Evolutionary conservation across 2,113 vertebrate species (phyloP).

Genomic region (Muntiacus reevesi): DNA sequence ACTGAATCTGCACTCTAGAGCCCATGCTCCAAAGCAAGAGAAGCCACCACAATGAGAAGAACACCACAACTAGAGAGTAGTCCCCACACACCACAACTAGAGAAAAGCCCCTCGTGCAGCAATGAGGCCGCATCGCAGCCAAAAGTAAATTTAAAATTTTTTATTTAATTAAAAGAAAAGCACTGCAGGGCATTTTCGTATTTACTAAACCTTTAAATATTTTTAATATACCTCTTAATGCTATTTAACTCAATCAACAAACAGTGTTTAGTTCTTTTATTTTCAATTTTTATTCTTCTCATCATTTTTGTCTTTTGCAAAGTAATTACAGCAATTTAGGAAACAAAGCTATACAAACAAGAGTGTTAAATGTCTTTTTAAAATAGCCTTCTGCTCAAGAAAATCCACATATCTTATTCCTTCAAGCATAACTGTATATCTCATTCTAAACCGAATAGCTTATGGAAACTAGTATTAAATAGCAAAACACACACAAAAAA

Average conservation of each 20-base stretch:
- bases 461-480: constrained; percentile 61
- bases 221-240: background rate
- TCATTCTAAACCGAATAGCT: background rate
- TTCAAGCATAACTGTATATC: background rate
- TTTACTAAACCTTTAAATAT: background rate
- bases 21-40: background rate
- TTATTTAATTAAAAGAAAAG: background rate
- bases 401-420: background rate
- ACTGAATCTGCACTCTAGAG: background rate
- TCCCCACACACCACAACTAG: background rate
- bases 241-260: background rate
- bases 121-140: fast-evolving
- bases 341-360: background rate
- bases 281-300: constrained; percentile 21
- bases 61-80: background rate
- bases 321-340: constrained; percentile 1
- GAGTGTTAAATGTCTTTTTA: constrained; percentile 5
- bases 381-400: constrained; percentile 36
- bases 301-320: background rate
- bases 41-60: background rate
- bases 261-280: constrained; percentile 11
- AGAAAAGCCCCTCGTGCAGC: background rate
- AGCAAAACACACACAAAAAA: constrained; percentile 10
- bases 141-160: background rate
- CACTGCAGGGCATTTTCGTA: background rate